A percentile compares a stretch with the other conserved stretches of the same genome.
Conservation (phyloP, 2,888 invertebrate genomes). For the Conomelus anceps region DNA sequence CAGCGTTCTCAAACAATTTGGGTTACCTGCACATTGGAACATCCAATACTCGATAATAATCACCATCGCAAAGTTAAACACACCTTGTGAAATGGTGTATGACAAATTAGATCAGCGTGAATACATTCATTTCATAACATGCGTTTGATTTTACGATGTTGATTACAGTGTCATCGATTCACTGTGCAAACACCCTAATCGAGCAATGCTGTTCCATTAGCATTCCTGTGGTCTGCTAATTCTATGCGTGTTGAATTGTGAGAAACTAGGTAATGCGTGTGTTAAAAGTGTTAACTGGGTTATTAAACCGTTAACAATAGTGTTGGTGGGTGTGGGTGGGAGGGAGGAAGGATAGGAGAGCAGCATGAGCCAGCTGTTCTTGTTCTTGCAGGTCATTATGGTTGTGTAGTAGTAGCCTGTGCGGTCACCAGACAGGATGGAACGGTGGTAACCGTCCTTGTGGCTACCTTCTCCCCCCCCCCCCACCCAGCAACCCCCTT, state of each 20-base stretch:
- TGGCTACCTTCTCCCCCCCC: not conserved
- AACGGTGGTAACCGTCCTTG: not conserved
- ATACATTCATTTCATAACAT: no score
- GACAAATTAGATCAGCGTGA: no score
- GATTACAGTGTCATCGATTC: no score
- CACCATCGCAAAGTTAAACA: no score
- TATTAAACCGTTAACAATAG: not conserved
- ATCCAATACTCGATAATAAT: no score
- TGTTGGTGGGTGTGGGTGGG: not conserved
- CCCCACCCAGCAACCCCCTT: not conserved
- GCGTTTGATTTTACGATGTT: no score
- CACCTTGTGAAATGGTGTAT: no score
- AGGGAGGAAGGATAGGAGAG: not conserved
- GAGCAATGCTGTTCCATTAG: not conserved
- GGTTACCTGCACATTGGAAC: no score
- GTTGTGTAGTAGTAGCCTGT: not conserved
- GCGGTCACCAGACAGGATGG: not conserved
- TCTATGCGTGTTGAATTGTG: not conserved
- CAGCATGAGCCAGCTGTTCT: not conserved
- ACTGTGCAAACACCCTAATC: no score
- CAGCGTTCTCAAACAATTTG: no score
- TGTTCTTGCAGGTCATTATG: not conserved
- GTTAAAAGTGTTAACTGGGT: not conserved
- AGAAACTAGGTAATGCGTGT: not conserved
- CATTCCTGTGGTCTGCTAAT: not conserved